Base-by-base conservation (phyloP, 2,113 vertebrate species). In the Festucalex cinctus region DNA sequence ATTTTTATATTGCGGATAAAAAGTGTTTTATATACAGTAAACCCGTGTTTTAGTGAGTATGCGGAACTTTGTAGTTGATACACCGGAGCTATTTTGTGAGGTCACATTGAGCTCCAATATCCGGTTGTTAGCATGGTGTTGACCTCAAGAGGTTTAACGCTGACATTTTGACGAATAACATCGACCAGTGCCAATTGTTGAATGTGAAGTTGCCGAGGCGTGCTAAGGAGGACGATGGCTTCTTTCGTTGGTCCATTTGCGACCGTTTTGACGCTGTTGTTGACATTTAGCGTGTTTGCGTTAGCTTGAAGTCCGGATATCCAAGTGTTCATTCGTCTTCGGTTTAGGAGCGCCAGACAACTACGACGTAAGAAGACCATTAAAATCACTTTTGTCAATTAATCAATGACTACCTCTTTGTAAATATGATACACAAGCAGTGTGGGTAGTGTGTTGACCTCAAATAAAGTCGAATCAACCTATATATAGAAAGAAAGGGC, bases 291-390 rank as follows among this genome's bases (percentile, higher is more conserved):
- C 54, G 9, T 64, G 66, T 75, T 84, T 73, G 54, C 68, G 35
- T 78, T 83, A 80, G 81, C 75, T 19, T 79, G 26, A 57, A 57
- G 68, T 73, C 76, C 83, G 76, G 75, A 60, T 0, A 12, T 22
- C 10, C 12, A 61, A 22, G 36, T 43, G 20, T 14, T 69, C 48
- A 58, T 35, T 24, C 35, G 1, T 32, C 22, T 69, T 14, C n/a
- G 8, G 68, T 70, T 61, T 58, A 76, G 64, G 73, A 75, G 24
- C 10, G 17, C 1, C 28, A 26, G 16, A 16, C 44, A 28, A 39
- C 36, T 4, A 32, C 13, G 67, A 83, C 75, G 86, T 84, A 80
- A 86, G 73, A 8, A 56, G 32, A 7, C 26, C 26, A 26, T 24
- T 2, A 10, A 1, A 9, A 51, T 19, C n/a, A 51, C n/a, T 46